phyloP scores from a whole-genome alignment of 2,888 invertebrate species.

The Scaptodrosophila latifasciaeformis region DNA sequence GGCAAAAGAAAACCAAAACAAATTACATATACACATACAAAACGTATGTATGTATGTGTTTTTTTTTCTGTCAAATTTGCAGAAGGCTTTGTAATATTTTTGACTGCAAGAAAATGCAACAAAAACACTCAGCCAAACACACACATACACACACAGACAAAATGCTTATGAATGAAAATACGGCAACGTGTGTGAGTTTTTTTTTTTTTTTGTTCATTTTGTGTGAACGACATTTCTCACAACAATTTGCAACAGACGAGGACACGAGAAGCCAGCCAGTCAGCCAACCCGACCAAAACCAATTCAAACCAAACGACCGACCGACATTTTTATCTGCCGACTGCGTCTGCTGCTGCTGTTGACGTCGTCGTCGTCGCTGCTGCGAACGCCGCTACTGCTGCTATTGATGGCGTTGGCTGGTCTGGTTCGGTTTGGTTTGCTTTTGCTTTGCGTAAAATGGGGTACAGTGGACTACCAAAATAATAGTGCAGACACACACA shows the following conservation, averaged over 20 bases:
- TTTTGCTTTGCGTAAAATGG: no score
- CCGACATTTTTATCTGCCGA: no score
- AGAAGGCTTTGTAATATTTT: not conserved
- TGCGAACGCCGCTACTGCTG: constrained; percentile 29
- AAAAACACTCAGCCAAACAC: not conserved
- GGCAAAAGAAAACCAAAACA: constrained; percentile 15
- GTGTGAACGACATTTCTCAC: no score
- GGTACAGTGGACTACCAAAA: constrained; percentile 66
- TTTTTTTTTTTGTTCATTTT: constrained; percentile 11
- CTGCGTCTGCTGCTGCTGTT: constrained; percentile 8
- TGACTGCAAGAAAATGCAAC: not conserved
- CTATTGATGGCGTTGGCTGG: constrained; percentile 11
- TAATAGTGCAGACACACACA: not conserved
- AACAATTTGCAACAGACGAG: not conserved
- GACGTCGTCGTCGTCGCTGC: constrained; percentile 28
- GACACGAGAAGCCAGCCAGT: no score
- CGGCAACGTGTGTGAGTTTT: constrained; percentile 21
- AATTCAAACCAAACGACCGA: no score
- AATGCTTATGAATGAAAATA: constrained; percentile 50
- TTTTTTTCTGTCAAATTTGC: constrained; percentile 7
- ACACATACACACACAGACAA: not conserved
- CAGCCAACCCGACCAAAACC: no score
- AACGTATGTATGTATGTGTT: constrained; percentile 1
- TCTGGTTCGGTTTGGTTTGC: no score
- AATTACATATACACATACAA: constrained; percentile 14